Conservation (phyloP, 1,140 invertebrate genomes). For the Asobara japonica region DNA sequence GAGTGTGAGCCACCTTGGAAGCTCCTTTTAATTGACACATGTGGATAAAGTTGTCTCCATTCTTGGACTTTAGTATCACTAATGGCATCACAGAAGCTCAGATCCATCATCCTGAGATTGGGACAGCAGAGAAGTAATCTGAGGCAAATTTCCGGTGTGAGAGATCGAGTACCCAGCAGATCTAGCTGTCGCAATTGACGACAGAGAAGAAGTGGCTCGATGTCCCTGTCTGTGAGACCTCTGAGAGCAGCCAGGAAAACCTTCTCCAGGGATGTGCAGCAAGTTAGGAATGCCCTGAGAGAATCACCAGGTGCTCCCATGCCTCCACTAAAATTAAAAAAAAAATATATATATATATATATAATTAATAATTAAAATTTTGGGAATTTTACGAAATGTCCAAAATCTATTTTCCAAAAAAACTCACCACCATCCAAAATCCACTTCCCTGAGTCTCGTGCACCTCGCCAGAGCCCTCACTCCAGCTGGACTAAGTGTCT, state of each 20-base stretch:
- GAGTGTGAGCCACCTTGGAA: constrained; percentile 52
- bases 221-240: constrained; percentile 79
- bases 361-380: constrained; percentile 4
- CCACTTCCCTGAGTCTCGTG: constrained; percentile 79
- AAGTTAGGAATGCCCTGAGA: constrained; percentile 63
- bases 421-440: constrained; percentile 92
- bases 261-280: constrained; percentile 76
- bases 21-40: constrained; percentile 72
- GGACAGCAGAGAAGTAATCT: constrained; percentile 67
- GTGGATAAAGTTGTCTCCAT: constrained; percentile 71
- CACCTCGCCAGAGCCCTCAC: constrained; percentile 77
- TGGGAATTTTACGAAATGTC: background rate
- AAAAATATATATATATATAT: constrained; percentile 28
- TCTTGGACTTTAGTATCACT: constrained; percentile 73
- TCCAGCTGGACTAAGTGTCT: constrained; percentile 76
- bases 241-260: constrained; percentile 81
- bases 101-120: constrained; percentile 79
- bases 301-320: constrained; percentile 66
- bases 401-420: no score
- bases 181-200: constrained; percentile 80
- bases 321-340: constrained; percentile 54
- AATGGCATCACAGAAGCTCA: constrained; percentile 87
- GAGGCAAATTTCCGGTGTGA: constrained; percentile 77
- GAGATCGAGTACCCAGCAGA: constrained; percentile 80
- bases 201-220: constrained; percentile 76